Percentiles rank a stretch among this genome's conserved stretches.
These are phyloP conservation scores for Uloborus diversus DNA, from an alignment of 1,140 invertebrate genomes.

Conservation along the genomic window DNA sequence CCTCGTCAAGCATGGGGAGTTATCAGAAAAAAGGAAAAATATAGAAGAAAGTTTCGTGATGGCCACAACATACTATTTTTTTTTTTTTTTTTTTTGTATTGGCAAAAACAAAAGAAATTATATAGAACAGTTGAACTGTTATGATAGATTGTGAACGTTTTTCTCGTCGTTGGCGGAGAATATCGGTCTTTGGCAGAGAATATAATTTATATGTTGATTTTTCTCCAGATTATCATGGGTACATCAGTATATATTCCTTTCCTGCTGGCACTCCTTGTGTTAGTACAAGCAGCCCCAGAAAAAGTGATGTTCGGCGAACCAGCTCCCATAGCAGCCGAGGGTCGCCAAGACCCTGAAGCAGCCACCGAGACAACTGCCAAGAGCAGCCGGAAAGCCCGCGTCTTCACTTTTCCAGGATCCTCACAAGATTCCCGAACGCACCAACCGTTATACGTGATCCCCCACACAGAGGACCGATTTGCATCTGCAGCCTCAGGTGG, in stretches of 20 bases:
- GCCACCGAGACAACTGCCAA: constrained; percentile 29
- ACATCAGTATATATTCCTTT: neutral
- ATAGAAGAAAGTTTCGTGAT: too few species aligned
- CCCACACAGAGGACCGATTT: constrained; percentile 34
- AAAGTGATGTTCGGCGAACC: constrained; percentile 44
- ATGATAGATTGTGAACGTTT: neutral
- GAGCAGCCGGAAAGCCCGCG: constrained; percentile 25
- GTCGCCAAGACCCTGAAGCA: constrained; percentile 21
- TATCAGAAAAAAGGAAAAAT: too few species aligned
- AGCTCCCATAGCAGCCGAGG: constrained; percentile 21
- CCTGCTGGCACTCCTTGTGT: neutral
- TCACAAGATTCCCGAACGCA: constrained; percentile 39
- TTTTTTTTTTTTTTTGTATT: too few species aligned
- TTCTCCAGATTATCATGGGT: neutral
- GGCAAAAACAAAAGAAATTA: too few species aligned
- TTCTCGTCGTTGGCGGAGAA: neutral
- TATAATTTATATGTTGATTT: too few species aligned
- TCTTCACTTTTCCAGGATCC: constrained; percentile 43
- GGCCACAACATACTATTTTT: too few species aligned
- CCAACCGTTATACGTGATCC: constrained; percentile 33
- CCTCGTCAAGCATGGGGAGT: too few species aligned
- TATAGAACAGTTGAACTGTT: neutral
- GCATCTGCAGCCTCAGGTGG: neutral
- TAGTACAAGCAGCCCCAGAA: neutral
- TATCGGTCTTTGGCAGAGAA: too few species aligned